Percentiles rank a stretch among this genome's conserved stretches.
These are phyloP conservation scores for Tribolium freemani DNA, from an alignment of 2,888 invertebrate species.

Conservation along the genomic window DNA sequence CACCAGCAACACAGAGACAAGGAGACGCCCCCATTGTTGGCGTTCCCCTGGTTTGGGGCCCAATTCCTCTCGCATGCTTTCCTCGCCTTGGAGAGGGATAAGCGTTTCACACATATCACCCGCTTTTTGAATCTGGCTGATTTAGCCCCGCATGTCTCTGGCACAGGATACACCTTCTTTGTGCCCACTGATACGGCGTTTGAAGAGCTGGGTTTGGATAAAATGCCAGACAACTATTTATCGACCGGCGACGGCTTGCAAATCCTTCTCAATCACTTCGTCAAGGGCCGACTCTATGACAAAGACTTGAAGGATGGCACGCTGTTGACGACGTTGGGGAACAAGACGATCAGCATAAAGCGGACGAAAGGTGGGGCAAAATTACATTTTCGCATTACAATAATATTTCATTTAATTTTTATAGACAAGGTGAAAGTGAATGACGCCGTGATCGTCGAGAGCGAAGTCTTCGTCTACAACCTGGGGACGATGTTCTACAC, in stretches of 20 bases:
- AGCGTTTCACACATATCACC: slow-evolving; percentile 72
- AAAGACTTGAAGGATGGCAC: slow-evolving; percentile 72
- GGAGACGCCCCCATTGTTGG: slow-evolving; percentile 76
- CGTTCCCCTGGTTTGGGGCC: slow-evolving; percentile 77
- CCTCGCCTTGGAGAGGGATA: slow-evolving; percentile 72
- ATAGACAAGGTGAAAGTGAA: slow-evolving; percentile 71
- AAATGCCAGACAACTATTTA: slow-evolving; percentile 72
- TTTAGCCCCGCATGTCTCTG: slow-evolving; percentile 74
- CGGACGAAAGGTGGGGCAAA: slow-evolving; percentile 65
- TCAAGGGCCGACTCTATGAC: slow-evolving; percentile 74
- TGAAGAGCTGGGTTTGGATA: slow-evolving; percentile 72
- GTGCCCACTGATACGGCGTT: slow-evolving; percentile 80
- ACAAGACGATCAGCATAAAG: slow-evolving; percentile 71
- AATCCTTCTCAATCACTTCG: slow-evolving; percentile 75
- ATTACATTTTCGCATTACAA: neutral
- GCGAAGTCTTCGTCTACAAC: slow-evolving; percentile 76
- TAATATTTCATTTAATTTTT: slow-evolving; percentile 45
- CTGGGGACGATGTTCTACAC: slow-evolving; percentile 77
- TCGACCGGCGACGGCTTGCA: slow-evolving; percentile 73
- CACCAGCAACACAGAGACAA: slow-evolving; percentile 77
- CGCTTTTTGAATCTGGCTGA: slow-evolving; percentile 76
- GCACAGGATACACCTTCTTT: slow-evolving; percentile 79
- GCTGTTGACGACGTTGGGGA: slow-evolving; percentile 71
- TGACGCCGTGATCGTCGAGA: slow-evolving; percentile 73
- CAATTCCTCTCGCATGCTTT: slow-evolving; percentile 76